Percentiles rank a stretch among this genome's conserved stretches.
These are phyloP conservation scores for Cardiocondyla obscurior DNA, from an alignment of 1,140 invertebrate species.

Conservation along the genomic window DNA sequence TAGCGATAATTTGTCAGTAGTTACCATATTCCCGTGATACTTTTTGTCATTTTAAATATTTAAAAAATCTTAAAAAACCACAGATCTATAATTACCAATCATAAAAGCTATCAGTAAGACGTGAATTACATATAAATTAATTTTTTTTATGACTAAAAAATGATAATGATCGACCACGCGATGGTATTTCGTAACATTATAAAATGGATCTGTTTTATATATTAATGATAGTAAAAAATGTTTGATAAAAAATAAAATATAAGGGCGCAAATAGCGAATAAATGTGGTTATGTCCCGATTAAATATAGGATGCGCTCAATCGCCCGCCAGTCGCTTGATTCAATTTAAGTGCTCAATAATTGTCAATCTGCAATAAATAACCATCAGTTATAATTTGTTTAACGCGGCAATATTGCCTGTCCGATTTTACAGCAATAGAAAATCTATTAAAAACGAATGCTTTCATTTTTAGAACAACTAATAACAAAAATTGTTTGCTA, in stretches of 20 bases:
- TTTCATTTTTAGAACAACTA: neutral
- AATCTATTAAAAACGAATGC: neutral
- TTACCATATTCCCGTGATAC: neutral
- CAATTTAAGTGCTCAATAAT: slow-evolving; percentile 77
- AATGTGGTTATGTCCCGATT: neutral
- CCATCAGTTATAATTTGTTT: slow-evolving; percentile 11
- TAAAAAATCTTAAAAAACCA: no score
- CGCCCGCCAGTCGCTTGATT: slow-evolving; percentile 72
- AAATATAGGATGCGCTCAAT: neutral
- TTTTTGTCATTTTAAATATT: no score
- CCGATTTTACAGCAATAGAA: neutral
- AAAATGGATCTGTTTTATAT: neutral
- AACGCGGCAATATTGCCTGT: neutral
- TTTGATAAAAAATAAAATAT: slow-evolving; percentile 8
- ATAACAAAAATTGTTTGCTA: neutral
- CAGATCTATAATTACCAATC: no score
- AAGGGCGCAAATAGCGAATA: neutral
- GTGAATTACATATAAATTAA: no score
- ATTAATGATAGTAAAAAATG: neutral
- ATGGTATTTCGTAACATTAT: neutral
- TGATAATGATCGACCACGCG: no score
- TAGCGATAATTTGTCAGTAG: neutral
- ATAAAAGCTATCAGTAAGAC: no score
- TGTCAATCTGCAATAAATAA: slow-evolving; percentile 64
- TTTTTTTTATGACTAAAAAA: no score